Evolutionary conservation across 2,113 vertebrate species (phyloP), one percentile per base, ranked within the genome.

Genomic region (Ammodramus savannarum): DNA sequence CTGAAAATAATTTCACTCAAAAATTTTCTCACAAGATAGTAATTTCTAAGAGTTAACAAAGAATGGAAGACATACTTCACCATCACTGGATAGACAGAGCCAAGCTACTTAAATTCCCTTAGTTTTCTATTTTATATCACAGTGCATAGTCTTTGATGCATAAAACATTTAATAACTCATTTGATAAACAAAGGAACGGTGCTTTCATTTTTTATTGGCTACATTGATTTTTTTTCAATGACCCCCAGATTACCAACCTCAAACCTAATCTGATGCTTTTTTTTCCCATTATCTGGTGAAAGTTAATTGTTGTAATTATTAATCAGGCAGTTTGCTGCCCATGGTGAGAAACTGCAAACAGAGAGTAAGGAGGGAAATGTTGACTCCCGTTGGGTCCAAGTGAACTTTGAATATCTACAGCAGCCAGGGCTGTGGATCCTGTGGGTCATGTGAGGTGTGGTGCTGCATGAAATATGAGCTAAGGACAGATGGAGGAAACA

Each of bases 291-390:
- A 75, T 23, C 67, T n/a, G 36, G 41, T 81, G 27, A 55, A 87
- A 91, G 62, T 62, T 87, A 85, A 68, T 71, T 48, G 12, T 31
- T n/a, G 13, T 36, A 87, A 90, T 92, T 80, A 75, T 67, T 92
- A 69, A 89, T 83, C 55, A 68, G 49, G n/a, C 2, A 0, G 38
- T 89, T 87, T 85, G 21, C 57, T 71, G 66, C 80, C 68, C 16
- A 8, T 7, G 13, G 32, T 55, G 43, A 84, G 29, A 54, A 46
- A 29, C 46, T 9, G 34, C 63, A 44, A 85, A 62, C 22, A 71
- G 63, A 69, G 73, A 62, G 25, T 16, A 51, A 49, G 34, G 62
- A 69, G 16, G 21, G n/a, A 67, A 88, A 51, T 62, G 29, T 0
- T 69, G 79, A 63, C 6, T 11, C 25, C 51, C 85, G 54, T n/a